Conservation (phyloP, 2,888 invertebrate genomes). For the Drosophila tanythrix region DNA sequence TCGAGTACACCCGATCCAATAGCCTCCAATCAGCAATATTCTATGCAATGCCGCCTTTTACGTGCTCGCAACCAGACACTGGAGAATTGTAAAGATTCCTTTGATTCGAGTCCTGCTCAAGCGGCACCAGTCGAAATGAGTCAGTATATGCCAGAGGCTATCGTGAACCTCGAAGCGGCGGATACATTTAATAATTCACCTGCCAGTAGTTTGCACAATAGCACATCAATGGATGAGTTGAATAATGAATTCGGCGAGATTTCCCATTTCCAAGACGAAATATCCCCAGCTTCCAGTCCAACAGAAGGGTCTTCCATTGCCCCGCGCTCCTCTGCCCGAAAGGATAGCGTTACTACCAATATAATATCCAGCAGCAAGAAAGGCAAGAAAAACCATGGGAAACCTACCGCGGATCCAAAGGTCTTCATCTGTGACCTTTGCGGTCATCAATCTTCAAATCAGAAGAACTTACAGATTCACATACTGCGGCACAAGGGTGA, state of each 20-base stretch:
- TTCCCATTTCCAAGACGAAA: not conserved
- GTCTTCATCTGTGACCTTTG: constrained; percentile 43
- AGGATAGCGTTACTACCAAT: not conserved
- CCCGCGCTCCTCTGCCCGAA: not conserved
- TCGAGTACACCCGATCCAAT: not conserved
- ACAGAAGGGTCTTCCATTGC: not conserved
- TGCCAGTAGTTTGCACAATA: not conserved
- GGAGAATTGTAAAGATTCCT: not conserved
- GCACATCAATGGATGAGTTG: not conserved
- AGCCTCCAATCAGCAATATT: not conserved
- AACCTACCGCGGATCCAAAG: constrained; percentile 12
- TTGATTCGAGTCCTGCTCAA: not conserved
- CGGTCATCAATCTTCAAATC: constrained; percentile 28
- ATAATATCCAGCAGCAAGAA: not conserved
- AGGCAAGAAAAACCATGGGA: constrained; percentile 7
- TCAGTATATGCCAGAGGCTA: not conserved
- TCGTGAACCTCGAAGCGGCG: not conserved
- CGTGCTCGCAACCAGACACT: not conserved
- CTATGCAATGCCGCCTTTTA: not conserved
- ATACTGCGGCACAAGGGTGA: constrained; percentile 57
- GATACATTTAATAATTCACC: not conserved
- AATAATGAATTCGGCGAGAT: not conserved
- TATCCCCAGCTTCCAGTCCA: not conserved
- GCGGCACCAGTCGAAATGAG: not conserved
- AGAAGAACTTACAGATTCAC: constrained; percentile 33